Evolutionary conservation across 2,888 invertebrate genomes (phyloP).

Genomic region (Craniophora ligustri): DNA sequence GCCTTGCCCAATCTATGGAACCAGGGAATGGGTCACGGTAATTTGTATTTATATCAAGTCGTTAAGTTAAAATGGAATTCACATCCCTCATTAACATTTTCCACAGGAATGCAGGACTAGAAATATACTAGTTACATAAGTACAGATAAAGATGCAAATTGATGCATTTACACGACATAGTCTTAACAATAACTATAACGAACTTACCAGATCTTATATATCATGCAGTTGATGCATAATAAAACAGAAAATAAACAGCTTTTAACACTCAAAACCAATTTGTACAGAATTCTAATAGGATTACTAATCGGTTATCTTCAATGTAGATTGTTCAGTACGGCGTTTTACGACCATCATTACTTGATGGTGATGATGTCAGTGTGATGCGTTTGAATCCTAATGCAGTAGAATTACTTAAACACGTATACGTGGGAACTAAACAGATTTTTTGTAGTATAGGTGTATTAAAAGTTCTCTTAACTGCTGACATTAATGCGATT

Average conservation of each 20-base stretch:
- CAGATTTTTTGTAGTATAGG: too few relatives aligned
- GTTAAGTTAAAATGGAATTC: too few relatives aligned
- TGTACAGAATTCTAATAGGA: conserved; percentile 29
- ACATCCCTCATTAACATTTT: too few relatives aligned
- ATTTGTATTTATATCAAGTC: too few relatives aligned
- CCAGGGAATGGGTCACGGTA: too few relatives aligned
- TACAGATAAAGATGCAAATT: too few relatives aligned
- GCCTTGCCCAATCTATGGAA: too few relatives aligned
- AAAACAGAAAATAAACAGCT: conserved; percentile 19
- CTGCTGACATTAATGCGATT: not conserved
- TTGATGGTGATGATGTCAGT: conserved; percentile 25
- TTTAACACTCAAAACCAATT: conserved; percentile 18
- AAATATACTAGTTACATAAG: too few relatives aligned
- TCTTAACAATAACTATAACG: not conserved
- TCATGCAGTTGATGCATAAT: conserved; percentile 13
- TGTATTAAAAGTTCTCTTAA: not conserved
- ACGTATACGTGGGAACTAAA: conserved; percentile 26
- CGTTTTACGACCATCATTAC: conserved; percentile 27
- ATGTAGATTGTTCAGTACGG: conserved; percentile 28
- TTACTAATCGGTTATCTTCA: conserved; percentile 23
- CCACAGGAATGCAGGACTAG: too few relatives aligned
- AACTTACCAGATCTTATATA: not conserved
- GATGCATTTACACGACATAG: too few relatives aligned
- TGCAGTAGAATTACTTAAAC: not conserved
- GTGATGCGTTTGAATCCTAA: conserved; percentile 23